Base-by-base conservation (phyloP, 2,797 vertebrate species). In the Threskiornis aethiopicus region DNA sequence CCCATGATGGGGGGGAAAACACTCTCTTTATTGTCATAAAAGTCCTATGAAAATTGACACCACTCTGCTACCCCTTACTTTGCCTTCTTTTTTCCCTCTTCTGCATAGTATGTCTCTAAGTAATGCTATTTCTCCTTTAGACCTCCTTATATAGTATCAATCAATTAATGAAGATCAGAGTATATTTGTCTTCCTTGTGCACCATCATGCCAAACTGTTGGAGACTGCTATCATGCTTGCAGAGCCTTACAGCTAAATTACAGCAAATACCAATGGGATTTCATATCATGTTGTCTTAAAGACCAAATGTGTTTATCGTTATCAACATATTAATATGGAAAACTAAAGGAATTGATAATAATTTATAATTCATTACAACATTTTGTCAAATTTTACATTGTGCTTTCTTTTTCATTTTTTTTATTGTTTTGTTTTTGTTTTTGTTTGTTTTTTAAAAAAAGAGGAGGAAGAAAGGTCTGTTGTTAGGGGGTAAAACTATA, bases 1-100 rank as follows among this genome's bases (percentile, higher is more conserved):
- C 7, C 47, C 16, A 26, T 67, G 6, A 17, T n/a, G 26, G 5
- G 3, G 5, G 0, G 3, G 3, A 7, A n/a, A 26, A 21, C 1
- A 52, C 6, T 49, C 13, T 58, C 17, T 52, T 61, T 47, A 58
- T 55, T 75, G 11, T 31, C 16, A 46, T 39, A 71, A 71, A 90
- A 80, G 31, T 75, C 2, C 29, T 64, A 8, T 31, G 19, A 89
- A 95, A 90, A 72, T 37, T 46, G 28, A 22, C 2, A 5, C 3
- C 10, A 41, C 13, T 57, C 12, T 90, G 7, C 7, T 79, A 29
- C 9, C 5, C 21, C 15, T 55, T 58, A 42, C 10, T 79, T 84
- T 55, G 14, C 3, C 11, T 26, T 41, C 10, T 58, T 57, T 76
- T 73, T 25, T 31, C 11, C 16, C 16, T 54, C 19, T 52, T 69